Evolutionary conservation across 1,140 invertebrate species (phyloP).

Genomic region (Papilio polyxenes): DNA sequence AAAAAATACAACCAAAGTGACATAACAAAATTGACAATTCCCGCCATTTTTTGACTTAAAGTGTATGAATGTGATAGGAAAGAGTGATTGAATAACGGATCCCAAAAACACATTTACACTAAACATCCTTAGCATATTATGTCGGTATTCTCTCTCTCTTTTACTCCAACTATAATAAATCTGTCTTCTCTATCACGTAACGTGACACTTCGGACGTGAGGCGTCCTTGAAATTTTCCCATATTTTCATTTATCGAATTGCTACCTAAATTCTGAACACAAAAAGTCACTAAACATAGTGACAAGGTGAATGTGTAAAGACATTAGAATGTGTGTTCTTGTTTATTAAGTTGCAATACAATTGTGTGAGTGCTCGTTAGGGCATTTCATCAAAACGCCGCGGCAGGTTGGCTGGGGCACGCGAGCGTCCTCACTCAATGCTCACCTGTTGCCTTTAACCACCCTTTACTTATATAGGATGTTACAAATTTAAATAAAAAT

Average conservation of each 20-base stretch:
- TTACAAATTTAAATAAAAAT: background rate
- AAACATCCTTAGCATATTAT: background rate
- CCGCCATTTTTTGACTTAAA: background rate
- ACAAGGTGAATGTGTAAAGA: conserved; percentile 4
- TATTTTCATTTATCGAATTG: background rate
- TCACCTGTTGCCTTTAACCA: conserved; percentile 51
- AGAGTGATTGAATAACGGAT: background rate
- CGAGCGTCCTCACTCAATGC: conserved; percentile 41
- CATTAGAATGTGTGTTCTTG: conserved; percentile 25
- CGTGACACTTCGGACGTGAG: background rate
- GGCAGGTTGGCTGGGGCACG: conserved; percentile 42
- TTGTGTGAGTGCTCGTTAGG: conserved; percentile 33
- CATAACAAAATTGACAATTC: background rate
- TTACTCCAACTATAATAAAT: background rate
- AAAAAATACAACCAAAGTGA: conserved; percentile 1
- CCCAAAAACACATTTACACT: background rate
- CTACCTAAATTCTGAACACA: background rate
- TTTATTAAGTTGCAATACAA: conserved; percentile 22
- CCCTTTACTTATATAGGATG: conserved; percentile 44
- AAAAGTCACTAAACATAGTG: background rate
- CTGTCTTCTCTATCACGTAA: background rate
- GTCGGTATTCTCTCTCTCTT: background rate
- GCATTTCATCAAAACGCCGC: conserved; percentile 34
- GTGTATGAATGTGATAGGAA: background rate
- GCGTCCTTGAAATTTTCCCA: background rate